Conservation (phyloP, 1,140 invertebrate species). For the Drosophila nigromelanica region DNA sequence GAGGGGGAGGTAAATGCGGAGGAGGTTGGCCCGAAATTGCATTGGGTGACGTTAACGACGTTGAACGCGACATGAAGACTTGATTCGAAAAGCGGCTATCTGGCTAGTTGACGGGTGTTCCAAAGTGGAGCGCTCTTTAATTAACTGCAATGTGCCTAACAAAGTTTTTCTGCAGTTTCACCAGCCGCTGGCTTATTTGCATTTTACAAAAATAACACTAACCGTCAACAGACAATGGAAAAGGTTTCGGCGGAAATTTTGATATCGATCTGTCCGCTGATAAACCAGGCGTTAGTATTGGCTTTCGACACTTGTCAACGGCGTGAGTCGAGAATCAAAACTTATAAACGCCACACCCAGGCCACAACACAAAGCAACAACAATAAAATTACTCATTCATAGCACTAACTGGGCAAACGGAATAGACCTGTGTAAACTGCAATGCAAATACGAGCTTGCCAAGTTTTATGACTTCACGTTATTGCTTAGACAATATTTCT, state of each 20-base stretch:
- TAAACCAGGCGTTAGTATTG: conserved; percentile 24
- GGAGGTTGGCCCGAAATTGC: conserved; percentile 42
- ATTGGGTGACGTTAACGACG: conserved; percentile 29
- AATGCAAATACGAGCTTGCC: conserved; percentile 33
- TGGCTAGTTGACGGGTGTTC: conserved; percentile 33
- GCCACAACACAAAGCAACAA: background rate
- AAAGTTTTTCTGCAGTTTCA: conserved; percentile 30
- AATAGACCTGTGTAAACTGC: conserved; percentile 32
- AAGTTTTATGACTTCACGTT: conserved; percentile 22
- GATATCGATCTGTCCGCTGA: conserved; percentile 44
- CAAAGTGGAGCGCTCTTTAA: conserved; percentile 49
- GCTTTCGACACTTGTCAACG: conserved; percentile 65
- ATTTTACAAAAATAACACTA: conserved; percentile 20
- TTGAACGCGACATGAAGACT: conserved; percentile 28
- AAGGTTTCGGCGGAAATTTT: conserved; percentile 27
- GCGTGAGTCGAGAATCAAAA: conserved; percentile 24
- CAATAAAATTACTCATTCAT: conserved; percentile 37
- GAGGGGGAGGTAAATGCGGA: too few species aligned
- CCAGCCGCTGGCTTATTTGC: conserved; percentile 3
- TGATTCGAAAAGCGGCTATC: conserved; percentile 12
- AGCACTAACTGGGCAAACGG: conserved; percentile 15
- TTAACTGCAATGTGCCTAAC: conserved; percentile 38
- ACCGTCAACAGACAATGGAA: conserved; percentile 27
- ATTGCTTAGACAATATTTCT: conserved; percentile 17
- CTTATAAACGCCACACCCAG: conserved; percentile 54